Evolutionary conservation across 2,797 vertebrate genomes (phyloP), one percentile per base, ranked within the genome.

Genomic region (Morelia viridis): DNA sequence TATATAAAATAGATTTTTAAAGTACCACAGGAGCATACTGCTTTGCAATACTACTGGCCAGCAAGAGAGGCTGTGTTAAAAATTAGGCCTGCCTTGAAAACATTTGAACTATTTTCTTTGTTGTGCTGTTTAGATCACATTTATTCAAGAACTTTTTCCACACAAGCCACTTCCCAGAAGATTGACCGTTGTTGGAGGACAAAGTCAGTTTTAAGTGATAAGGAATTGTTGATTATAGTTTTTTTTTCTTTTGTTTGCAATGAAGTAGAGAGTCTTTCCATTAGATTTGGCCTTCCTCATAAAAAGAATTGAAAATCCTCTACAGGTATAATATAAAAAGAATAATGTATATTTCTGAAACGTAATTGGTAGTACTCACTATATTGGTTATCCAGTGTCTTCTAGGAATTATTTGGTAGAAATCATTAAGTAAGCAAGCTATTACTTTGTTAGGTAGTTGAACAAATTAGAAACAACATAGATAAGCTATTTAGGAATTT

Each of bases 351-450:
- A 93, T 96, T 96, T 96, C 93, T 95, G 90, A 96, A 96, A 92
- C 93, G 95, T 95, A 96, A 95, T 95, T 96, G 95, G 94, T 95
- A 96, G 95, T 96, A 96, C 94, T 96, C 94, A 91, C 89, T 97
- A 96, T 95, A 96, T 95, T 95, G 89, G 9, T 80, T 80, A 80
- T 46, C 19, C 35, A 80, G 24, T 80, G 35, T 80, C 19, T 80
- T 80, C 71, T 80, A 46, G 71, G 68, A 46, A 80, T 80, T 80
- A 24, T 80, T 80, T 80, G 93, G 92, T 94, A 93, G 56, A 94
- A 96, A 95, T 95, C 95, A 96, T 90, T 94, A 94, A 92, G 93
- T 58, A 89, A 95, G 90, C 94, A 94, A 95, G 95, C 95, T 93
- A 94, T 96, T 94, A 84, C 94, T 94, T 96, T 95, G 80, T 96